Conservation (phyloP, 2,113 vertebrate species). For the Pseudorectes ferrugineus region DNA sequence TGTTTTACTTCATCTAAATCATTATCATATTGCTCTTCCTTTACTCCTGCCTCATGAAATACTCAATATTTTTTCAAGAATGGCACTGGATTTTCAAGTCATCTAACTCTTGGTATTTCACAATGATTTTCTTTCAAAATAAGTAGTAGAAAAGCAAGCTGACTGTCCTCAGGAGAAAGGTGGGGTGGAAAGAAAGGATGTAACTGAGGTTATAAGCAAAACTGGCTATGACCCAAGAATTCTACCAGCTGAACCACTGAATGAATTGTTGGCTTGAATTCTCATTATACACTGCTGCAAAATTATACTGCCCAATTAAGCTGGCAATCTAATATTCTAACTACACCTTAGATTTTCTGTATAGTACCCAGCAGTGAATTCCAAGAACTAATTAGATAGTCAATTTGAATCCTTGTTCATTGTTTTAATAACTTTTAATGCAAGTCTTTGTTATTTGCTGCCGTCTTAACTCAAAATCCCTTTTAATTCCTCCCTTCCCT, state of each 20-base stretch:
- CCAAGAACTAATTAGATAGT: constrained; percentile 7
- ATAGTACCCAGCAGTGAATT: background rate
- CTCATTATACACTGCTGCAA: constrained; percentile 7
- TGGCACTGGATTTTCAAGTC: background rate
- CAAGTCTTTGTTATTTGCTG: background rate
- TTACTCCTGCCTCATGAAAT: background rate
- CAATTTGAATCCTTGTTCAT: background rate
- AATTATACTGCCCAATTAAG: constrained; percentile 40
- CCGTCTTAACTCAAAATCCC: background rate
- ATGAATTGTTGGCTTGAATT: constrained; percentile 34
- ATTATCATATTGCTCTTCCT: background rate
- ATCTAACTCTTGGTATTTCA: background rate
- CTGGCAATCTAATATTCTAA: constrained; percentile 39
- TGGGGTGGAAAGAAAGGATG: background rate
- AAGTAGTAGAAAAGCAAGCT: background rate
- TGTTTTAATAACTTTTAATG: background rate
- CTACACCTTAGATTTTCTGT: constrained; percentile 19
- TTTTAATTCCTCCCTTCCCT: background rate
- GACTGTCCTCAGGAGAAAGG: background rate
- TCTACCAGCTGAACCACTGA: background rate
- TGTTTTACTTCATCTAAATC: background rate
- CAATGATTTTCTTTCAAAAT: background rate
- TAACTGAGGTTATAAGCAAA: background rate
- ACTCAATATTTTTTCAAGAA: background rate
- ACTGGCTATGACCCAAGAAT: constrained; percentile 1